These are phyloP conservation scores for Phragmatobia fuliginosa DNA, from an alignment of 2,888 invertebrate genomes.

Conservation along the genomic window DNA sequence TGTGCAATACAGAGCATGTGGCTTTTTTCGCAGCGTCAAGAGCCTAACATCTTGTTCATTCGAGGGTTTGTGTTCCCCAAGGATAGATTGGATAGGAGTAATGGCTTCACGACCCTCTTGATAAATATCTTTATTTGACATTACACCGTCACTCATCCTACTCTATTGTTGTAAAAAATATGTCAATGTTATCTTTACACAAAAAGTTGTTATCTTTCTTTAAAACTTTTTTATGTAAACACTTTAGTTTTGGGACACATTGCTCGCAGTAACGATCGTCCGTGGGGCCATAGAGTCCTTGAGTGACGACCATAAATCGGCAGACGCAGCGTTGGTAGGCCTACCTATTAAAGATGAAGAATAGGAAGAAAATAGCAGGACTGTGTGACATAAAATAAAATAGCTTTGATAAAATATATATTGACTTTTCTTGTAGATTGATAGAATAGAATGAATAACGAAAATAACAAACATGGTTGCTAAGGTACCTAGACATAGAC, in stretches of 20 bases:
- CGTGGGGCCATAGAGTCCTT: too few species aligned
- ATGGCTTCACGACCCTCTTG: slow-evolving; percentile 26
- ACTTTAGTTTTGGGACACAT: not conserved
- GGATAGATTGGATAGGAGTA: slow-evolving; percentile 40
- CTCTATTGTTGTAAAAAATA: slow-evolving; percentile 6
- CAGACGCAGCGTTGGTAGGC: too few species aligned
- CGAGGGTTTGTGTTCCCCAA: slow-evolving; percentile 12
- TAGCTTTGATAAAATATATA: too few species aligned
- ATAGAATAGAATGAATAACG: too few species aligned
- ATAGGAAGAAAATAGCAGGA: too few species aligned
- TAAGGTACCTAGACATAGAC: too few species aligned
- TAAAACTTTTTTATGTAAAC: not conserved
- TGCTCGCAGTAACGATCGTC: too few species aligned
- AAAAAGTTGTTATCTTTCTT: not conserved
- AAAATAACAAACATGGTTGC: too few species aligned
- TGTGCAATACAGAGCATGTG: not conserved
- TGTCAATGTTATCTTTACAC: not conserved
- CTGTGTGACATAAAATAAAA: too few species aligned
- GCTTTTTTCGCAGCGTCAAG: not conserved
- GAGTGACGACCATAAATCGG: too few species aligned
- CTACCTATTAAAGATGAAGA: too few species aligned
- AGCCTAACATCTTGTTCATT: slow-evolving; percentile 2
- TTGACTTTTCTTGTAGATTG: too few species aligned
- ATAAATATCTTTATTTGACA: slow-evolving; percentile 41
- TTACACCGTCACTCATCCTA: slow-evolving; percentile 35